Evolutionary conservation across 37 sponge, comb jelly and placozoan species (phyloP).

Genomic region (Tethya wilhelma): DNA sequence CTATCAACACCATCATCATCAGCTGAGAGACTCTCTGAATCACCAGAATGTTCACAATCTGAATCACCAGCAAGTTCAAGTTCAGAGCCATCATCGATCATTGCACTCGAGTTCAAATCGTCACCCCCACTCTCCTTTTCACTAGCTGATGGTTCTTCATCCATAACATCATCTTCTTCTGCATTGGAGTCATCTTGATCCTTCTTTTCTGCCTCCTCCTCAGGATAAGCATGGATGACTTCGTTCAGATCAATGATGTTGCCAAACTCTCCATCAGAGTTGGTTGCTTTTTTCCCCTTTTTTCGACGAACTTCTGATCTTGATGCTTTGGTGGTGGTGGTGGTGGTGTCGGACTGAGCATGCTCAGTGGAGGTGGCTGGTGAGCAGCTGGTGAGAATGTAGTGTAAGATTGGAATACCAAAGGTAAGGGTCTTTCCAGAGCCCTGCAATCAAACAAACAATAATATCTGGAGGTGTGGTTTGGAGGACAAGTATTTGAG

Average conservation of each 20-base stretch:
- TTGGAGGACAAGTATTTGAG: no score
- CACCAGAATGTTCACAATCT: neutral
- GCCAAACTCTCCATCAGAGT: neutral
- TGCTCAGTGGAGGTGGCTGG: neutral
- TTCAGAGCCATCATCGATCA: neutral
- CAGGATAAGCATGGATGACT: constrained; percentile 51
- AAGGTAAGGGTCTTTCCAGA: constrained; percentile 94
- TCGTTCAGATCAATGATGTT: constrained; percentile 43
- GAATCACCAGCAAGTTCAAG: neutral
- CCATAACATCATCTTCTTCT: constrained; percentile 19
- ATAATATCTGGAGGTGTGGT: neutral
- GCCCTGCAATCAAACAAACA: constrained; percentile 40
- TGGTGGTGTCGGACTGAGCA: neutral
- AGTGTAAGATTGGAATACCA: constrained; percentile 85
- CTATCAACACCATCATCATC: neutral
- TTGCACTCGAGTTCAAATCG: neutral
- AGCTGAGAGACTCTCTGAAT: neutral
- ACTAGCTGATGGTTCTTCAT: neutral
- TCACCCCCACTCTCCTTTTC: constrained; percentile 5
- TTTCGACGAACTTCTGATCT: neutral
- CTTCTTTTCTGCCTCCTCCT: constrained; percentile 5
- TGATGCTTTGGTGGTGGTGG: neutral
- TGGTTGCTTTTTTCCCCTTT: neutral
- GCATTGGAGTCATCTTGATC: constrained; percentile 19
- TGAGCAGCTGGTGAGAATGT: constrained; percentile 50